Percentiles rank a stretch among this genome's conserved stretches.
phyloP scores from a whole-genome alignment of 2,113 vertebrate species.

The Hydrolagus affinis region DNA sequence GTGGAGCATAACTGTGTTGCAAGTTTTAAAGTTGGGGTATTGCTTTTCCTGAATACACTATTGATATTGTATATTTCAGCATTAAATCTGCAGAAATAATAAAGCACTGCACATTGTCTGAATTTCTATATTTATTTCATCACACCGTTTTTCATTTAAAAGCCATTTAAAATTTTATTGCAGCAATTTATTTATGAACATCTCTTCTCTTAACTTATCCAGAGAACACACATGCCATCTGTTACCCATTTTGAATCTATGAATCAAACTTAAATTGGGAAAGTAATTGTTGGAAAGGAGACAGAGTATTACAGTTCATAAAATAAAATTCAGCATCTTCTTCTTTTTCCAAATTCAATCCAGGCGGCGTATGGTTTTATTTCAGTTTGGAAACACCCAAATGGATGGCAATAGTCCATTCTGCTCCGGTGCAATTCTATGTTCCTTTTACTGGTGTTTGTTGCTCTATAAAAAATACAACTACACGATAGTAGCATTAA shows the following conservation, averaged over 20 bases:
- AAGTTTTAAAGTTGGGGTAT: background rate
- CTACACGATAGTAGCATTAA: background rate
- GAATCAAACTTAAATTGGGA: conserved; percentile 24
- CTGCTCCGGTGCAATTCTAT: too few species aligned
- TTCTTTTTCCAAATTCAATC: background rate
- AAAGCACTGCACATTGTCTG: conserved; percentile 3
- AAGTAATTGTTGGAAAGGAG: conserved; percentile 2
- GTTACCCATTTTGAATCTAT: conserved; percentile 24
- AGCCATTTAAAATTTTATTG: conserved; percentile 22
- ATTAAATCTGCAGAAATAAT: background rate
- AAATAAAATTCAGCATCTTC: background rate
- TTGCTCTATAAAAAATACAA: background rate
- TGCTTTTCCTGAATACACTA: conserved; percentile 4
- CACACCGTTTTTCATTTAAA: conserved; percentile 5
- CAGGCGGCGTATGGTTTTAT: too few species aligned
- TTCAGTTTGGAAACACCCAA: too few species aligned
- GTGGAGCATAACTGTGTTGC: background rate
- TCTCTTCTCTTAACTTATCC: background rate
- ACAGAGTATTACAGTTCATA: conserved; percentile 15
- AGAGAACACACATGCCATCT: conserved; percentile 3
- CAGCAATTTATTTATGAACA: conserved; percentile 19
- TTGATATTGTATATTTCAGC: background rate
- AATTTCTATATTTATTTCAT: conserved; percentile 24
- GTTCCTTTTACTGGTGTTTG: background rate
- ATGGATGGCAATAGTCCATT: too few species aligned